Percentiles rank a stretch among this genome's conserved stretches.
Evolutionary conservation across 2,797 vertebrate genomes (phyloP).

Genomic region (Calcarius lapponicus): DNA sequence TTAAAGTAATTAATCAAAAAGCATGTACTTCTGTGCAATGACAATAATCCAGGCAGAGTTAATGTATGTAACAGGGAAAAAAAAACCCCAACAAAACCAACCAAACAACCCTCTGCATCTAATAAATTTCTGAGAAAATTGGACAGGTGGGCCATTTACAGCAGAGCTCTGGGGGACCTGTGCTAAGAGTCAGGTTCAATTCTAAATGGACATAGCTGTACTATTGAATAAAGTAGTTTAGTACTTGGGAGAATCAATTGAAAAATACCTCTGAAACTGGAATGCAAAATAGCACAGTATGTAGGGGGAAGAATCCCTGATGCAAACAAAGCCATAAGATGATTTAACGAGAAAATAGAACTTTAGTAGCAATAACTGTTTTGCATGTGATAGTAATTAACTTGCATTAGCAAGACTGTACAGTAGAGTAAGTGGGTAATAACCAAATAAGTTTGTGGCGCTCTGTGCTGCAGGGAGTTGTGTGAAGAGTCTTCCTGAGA

Average conservation of each 20-base stretch:
- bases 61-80: neutral
- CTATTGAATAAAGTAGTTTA: slow-evolving; percentile 67
- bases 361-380: slow-evolving; percentile 97
- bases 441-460: slow-evolving; percentile 73
- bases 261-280: slow-evolving; percentile 87
- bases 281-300: slow-evolving; percentile 86
- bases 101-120: neutral
- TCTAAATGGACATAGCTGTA: slow-evolving; percentile 61
- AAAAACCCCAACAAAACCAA: neutral
- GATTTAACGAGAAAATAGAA: slow-evolving; percentile 86
- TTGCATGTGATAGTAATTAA: slow-evolving; percentile 88
- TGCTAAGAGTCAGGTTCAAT: slow-evolving; percentile 35
- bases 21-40: slow-evolving; percentile 28
- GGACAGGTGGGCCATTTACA: slow-evolving; percentile 54
- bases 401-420: slow-evolving; percentile 74
- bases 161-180: slow-evolving; percentile 52
- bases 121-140: neutral
- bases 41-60: slow-evolving; percentile 4
- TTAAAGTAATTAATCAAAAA: slow-evolving; percentile 32
- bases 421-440: slow-evolving; percentile 75
- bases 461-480: slow-evolving; percentile 68
- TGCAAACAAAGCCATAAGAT: slow-evolving; percentile 90
- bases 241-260: slow-evolving; percentile 73
- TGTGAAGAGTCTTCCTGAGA: slow-evolving; percentile 53
- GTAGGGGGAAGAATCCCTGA: slow-evolving; percentile 79